Evolutionary conservation across 1,140 invertebrate species (phyloP).

Genomic region (Achroia grisella): DNA sequence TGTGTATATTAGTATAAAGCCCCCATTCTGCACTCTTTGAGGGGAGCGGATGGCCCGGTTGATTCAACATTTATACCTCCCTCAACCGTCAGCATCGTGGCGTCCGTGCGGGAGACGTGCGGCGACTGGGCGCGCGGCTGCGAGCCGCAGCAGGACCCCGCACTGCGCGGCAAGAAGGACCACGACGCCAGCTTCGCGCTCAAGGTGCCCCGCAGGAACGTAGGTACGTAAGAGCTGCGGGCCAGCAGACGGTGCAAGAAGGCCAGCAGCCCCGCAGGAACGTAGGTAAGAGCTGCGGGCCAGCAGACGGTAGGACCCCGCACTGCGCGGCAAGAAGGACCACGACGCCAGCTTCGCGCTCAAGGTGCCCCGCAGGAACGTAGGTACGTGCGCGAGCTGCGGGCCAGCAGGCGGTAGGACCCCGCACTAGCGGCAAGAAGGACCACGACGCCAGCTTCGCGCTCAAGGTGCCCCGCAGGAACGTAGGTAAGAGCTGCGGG

Average conservation of each 20-base stretch:
- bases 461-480: no score
- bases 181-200: conserved; percentile 93
- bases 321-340: conserved; percentile 96
- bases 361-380: conserved; percentile 93
- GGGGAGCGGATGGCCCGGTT: no score
- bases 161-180: conserved; percentile 96
- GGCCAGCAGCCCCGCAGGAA: no score
- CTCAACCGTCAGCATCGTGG: conserved; percentile 70
- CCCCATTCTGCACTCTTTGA: no score
- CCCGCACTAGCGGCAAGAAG: no score
- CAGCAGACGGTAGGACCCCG: conserved; percentile 94
- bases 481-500: no score
- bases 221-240: conserved; percentile 79
- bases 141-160: conserved; percentile 94
- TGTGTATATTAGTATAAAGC: no score
- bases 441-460: conserved; percentile 93
- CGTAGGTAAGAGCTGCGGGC: no score
- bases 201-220: conserved; percentile 93
- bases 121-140: conserved; percentile 96
- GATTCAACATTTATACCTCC: no score
- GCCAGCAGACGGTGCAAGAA: no score
- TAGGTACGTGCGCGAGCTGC: conserved; percentile 83
- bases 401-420: no score
- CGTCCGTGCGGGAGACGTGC: conserved; percentile 96
- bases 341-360: conserved; percentile 93